A percentile compares a stretch with the other conserved stretches of the same genome.
Conservation (phyloP, 2,113 vertebrate species). For the Tauraco erythrolophus region DNA sequence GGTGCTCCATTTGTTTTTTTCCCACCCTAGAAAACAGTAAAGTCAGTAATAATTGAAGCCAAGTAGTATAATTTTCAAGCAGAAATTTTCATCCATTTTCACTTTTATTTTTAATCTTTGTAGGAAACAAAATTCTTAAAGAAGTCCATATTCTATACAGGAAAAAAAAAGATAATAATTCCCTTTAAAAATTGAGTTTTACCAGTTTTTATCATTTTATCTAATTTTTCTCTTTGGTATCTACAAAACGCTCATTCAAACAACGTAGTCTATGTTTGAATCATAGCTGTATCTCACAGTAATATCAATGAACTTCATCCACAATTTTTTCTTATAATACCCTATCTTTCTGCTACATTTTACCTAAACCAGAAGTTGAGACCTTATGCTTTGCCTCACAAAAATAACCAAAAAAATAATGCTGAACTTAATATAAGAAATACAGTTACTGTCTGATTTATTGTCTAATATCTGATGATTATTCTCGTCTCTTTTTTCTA, state of each 20-base stretch:
- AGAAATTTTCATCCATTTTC: background rate
- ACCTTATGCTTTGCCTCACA: background rate
- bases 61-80: background rate
- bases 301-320: background rate
- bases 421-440: background rate
- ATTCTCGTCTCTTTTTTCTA: background rate
- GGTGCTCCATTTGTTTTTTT: background rate
- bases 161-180: background rate
- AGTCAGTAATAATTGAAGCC: background rate
- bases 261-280: background rate
- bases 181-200: background rate
- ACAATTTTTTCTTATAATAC: background rate
- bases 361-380: background rate
- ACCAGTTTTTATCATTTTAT: too few relatives aligned
- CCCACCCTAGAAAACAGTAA: background rate
- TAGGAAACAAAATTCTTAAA: background rate
- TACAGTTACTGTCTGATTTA: background rate
- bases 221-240: background rate
- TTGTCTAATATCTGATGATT: background rate
- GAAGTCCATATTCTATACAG: rapidly evolving
- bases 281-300: background rate
- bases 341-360: background rate
- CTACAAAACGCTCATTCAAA: background rate
- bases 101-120: background rate
- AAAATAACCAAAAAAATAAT: too few relatives aligned